Percentiles rank a stretch among this genome's conserved stretches.
Evolutionary conservation across 2,797 vertebrate genomes (phyloP).

Genomic region (Gymnodraco acuticeps): DNA sequence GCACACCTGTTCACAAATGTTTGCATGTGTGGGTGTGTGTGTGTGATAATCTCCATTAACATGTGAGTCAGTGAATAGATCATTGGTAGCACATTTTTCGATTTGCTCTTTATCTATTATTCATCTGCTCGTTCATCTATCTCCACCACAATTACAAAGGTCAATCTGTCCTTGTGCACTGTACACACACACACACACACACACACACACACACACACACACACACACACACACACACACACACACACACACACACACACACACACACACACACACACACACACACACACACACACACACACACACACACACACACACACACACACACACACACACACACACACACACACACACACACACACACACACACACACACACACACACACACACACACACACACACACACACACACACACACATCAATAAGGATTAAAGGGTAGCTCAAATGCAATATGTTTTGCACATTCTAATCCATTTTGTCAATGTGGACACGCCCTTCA

Average conservation of each 20-base stretch:
- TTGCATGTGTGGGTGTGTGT: neutral
- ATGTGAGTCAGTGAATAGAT: slow-evolving; percentile 33
- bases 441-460: no score
- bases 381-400: no score
- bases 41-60: slow-evolving; percentile 9
- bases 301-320: no score
- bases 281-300: neutral
- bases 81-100: slow-evolving; percentile 35
- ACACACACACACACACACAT: no score
- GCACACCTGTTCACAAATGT: neutral
- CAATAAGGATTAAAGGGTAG: no score
- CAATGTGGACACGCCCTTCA: no score
- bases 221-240: no score
- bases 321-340: no score
- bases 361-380: no score
- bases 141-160: slow-evolving; percentile 57
- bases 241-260: no score
- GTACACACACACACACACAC: slow-evolving; percentile 7
- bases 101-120: slow-evolving; percentile 62
- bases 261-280: neutral
- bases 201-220: neutral
- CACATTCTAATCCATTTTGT: no score
- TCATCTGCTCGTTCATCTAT: slow-evolving; percentile 52
- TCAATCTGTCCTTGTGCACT: slow-evolving; percentile 51
- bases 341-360: no score